Evolutionary conservation across 2,888 invertebrate species (phyloP).

Genomic region (Zaprionus lineosus): DNA sequence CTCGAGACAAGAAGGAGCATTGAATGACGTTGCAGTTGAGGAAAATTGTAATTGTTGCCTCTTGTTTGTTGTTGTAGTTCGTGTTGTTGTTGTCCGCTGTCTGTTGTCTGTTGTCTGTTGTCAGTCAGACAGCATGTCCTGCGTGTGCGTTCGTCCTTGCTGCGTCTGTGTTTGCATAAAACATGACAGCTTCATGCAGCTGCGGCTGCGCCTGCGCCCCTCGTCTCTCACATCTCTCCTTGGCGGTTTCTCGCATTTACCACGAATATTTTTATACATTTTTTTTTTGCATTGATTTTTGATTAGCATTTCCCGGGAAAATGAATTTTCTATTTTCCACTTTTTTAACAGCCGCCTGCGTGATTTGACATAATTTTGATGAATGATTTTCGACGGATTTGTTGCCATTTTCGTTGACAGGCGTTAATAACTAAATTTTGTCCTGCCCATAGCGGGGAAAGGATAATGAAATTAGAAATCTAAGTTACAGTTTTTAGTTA

Average conservation of each 20-base stretch:
- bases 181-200: slow-evolving; percentile 77
- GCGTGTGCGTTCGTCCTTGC: slow-evolving; percentile 1
- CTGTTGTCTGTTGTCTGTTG: no score
- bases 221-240: slow-evolving; percentile 32
- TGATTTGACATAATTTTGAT: slow-evolving; percentile 77
- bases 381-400: slow-evolving; percentile 53
- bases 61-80: no score
- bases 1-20: slow-evolving; percentile 25
- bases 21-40: slow-evolving; percentile 61
- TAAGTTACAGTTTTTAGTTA: no score
- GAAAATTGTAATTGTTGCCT: slow-evolving; percentile 70
- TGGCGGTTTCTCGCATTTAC: slow-evolving; percentile 44
- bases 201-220: slow-evolving; percentile 50
- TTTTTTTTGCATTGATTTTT: slow-evolving; percentile 69
- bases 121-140: slow-evolving; percentile 5
- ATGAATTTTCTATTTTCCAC: slow-evolving; percentile 23
- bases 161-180: slow-evolving; percentile 57
- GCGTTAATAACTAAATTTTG: slow-evolving; percentile 56
- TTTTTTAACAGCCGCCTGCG: slow-evolving; percentile 59
- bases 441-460: slow-evolving; percentile 22
- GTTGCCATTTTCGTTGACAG: slow-evolving; percentile 50
- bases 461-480: no score
- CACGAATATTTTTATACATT: slow-evolving; percentile 39
- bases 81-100: no score
- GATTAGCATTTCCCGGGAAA: slow-evolving; percentile 55